These are phyloP conservation scores for Caradrina clavipalpis DNA, from an alignment of 2,888 invertebrate species.

Conservation along the genomic window DNA sequence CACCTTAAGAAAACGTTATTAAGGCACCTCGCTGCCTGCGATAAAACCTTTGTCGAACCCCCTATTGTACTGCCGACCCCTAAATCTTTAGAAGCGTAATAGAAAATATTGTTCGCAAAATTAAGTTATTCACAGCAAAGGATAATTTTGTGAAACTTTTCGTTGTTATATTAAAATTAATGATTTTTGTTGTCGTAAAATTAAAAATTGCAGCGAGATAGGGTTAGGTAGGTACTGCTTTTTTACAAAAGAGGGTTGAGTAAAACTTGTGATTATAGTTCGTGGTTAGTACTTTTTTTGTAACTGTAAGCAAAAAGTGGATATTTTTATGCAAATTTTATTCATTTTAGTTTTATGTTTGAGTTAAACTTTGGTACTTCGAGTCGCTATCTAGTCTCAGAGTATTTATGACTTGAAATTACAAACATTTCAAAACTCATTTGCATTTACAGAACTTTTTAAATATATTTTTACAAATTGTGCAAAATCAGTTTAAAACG, in stretches of 20 bases:
- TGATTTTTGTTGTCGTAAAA: conserved; percentile 37
- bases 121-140: conserved; percentile 60
- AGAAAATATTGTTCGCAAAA: conserved; percentile 69
- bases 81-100: conserved; percentile 67
- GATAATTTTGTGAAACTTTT: conserved; percentile 60
- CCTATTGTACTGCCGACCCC: conserved; percentile 62
- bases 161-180: conserved; percentile 58
- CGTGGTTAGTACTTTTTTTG: not conserved
- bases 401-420: conserved; percentile 38
- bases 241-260: not conserved
- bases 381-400: conserved; percentile 13
- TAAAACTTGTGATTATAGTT: conserved; percentile 7
- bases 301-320: not conserved
- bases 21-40: conserved; percentile 56
- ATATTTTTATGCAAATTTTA: conserved; percentile 36
- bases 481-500: not conserved
- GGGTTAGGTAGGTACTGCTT: not conserved
- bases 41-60: conserved; percentile 64
- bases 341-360: conserved; percentile 45
- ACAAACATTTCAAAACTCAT: conserved; percentile 26
- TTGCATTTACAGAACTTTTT: conserved; percentile 30
- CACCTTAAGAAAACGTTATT: conserved; percentile 65
- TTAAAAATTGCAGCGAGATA: conserved; percentile 27
- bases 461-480: not conserved
- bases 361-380: conserved; percentile 36